Base-by-base conservation (phyloP, 2,888 invertebrate genomes). In the Stegana nigrithorax region DNA sequence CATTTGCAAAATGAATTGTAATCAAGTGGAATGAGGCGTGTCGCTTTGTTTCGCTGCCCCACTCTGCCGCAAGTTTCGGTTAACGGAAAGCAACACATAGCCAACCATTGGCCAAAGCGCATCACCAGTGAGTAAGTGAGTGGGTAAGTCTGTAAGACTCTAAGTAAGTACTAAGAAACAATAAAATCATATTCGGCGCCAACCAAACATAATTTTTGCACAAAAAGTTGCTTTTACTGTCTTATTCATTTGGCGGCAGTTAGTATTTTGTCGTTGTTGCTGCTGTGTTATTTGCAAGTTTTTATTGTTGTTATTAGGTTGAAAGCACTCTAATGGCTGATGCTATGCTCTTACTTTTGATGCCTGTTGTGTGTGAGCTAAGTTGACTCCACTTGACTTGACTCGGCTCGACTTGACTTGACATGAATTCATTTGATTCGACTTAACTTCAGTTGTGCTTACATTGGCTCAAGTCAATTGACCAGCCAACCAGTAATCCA, bases 181-280 rank as follows among this genome's bases (percentile, higher is more conserved):
- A 76, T 80, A 81, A 83, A 78, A 80, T 81, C 74, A 81, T 81
- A 78, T 81, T 84, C 74, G 81, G 77, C 83, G 85, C 83, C 83
- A 84, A 73, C 67, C 62, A 76, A 78, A 68, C 68, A 75, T 74
- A 75, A 72, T 79, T 78, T 70, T 70, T 72, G 77, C 66, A 72
- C 72, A 71, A 67, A 75, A 71, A 73, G 72, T 77, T 75, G 67
- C n/a, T 73, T 70, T 70, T 62, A 73, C 67, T 71, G 67, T 69
- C 74, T 72, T 60, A 64, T 51, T 62, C 62, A 62, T 59, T 58
- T 59, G 57, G 42, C 32, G 26, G 17, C 23, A 29, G 26, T 36
- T 39, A 23, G 47, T 36, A 36, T 7, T 44, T n/a, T 32, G 44
- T 19, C 47, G 60, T 64, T 67, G 65, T 67, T 71, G n/a, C n/a